A percentile compares a stretch with the other conserved stretches of the same genome.
Evolutionary conservation across 2,888 invertebrate genomes (phyloP).

Genomic region (Zeuzera pyrina): DNA sequence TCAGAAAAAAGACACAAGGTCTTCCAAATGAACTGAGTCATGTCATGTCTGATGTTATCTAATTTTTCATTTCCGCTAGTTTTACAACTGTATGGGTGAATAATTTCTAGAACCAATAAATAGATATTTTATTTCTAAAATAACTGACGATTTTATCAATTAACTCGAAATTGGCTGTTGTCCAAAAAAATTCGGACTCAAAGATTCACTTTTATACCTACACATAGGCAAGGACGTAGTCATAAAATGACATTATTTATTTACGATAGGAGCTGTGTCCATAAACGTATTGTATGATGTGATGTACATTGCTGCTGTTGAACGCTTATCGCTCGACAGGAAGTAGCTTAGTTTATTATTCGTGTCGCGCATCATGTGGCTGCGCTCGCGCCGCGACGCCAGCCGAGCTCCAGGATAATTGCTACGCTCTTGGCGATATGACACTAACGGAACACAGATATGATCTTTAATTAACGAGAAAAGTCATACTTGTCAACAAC

Average conservation of each 20-base stretch:
- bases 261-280: slow-evolving; percentile 4
- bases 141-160: no score
- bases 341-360: slow-evolving; percentile 71
- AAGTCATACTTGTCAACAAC: slow-evolving; percentile 32
- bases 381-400: slow-evolving; percentile 29
- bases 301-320: slow-evolving; percentile 29
- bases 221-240: no score
- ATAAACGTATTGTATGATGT: slow-evolving; percentile 2
- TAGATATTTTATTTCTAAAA: no score
- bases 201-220: no score
- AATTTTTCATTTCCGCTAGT: no score
- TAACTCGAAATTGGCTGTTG: no score
- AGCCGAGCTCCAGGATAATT: slow-evolving; percentile 47
- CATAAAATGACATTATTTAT: slow-evolving; percentile 8
- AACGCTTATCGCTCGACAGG: slow-evolving; percentile 65
- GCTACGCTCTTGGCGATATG: slow-evolving; percentile 21
- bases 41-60: no score
- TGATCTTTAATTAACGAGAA: slow-evolving; percentile 47
- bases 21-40: no score
- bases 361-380: slow-evolving; percentile 64
- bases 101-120: no score
- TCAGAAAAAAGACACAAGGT: no score
- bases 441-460: slow-evolving; percentile 53
- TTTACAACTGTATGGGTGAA: no score
- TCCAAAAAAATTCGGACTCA: no score